Base-by-base conservation (phyloP, 2,113 vertebrate species). In the Camelus bactrianus region DNA sequence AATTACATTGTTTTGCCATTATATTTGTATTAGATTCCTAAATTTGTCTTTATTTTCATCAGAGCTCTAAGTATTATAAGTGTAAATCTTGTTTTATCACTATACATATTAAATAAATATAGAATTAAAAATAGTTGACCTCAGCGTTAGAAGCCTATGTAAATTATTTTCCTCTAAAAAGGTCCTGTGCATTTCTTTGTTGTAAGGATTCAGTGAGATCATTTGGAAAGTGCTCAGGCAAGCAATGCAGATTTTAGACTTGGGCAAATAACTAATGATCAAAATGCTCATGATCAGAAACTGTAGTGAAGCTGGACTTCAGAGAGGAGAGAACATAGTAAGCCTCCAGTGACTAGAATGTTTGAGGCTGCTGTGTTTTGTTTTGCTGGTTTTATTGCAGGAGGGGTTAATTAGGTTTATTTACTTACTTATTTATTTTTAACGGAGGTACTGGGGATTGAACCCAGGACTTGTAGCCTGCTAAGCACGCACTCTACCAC, bases 161-260 rank as follows among this genome's bases (percentile, higher is more conserved):
- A n/a, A 77, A 65, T 94, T 92, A 46, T 94, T 91, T 95, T 93
- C 20, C 64, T 93, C 56, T 81, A 14, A 64, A 85, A 85, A 73
- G 7, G 0, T 81, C 92, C 16, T 76, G 5, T 38, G 52, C 48
- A 73, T 80, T 88, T 91, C 56, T 85, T 87, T 83, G 35, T 79
- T 54, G 22, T 32, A 16, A 89, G 13, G 11, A 70, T 75, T 64
- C 46, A 30, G 8, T 75, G 70, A 95, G 70, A 90, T 17, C 48
- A 15, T 75, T 56, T 87, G 14, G 72, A 72, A 35, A 84, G 38
- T 85, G 10, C 56, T 84, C 38, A 62, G 30, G 24, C 42, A 62
- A 88, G 82, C 88, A 88, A 85, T 80, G 26, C 1, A 62, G 48
- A 84, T 89, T 89, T 91, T 76, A 91, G 50, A 79, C 16, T 86